Percentiles rank a stretch among this genome's conserved stretches.
Conservation (phyloP, 2,113 vertebrate genomes). For the Rutilus rutilus region DNA sequence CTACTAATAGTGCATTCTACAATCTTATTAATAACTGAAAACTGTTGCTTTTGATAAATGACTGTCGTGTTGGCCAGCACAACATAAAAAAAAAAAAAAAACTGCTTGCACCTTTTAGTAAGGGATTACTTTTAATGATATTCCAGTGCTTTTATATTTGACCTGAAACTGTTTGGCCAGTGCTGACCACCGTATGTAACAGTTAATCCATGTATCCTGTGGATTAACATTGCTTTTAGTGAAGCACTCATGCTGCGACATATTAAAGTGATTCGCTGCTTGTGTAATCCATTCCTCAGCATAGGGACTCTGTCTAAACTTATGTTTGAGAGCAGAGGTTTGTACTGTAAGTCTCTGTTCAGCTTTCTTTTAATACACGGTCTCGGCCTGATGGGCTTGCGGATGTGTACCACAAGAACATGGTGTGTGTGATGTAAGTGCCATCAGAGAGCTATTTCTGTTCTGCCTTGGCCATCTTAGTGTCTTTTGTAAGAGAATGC, state of each 20-base stretch:
- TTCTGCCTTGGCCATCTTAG: not conserved
- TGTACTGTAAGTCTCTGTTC: not conserved
- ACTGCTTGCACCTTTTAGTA: not conserved
- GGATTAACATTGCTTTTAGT: slow-evolving; percentile 19
- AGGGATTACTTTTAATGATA: not conserved
- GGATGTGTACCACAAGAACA: not conserved
- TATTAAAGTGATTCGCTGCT: slow-evolving; percentile 9
- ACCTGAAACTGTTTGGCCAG: not conserved
- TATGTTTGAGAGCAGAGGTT: not conserved
- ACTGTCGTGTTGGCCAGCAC: not conserved
- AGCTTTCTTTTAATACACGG: not conserved
- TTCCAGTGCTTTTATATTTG: not conserved
- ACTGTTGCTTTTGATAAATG: not conserved
- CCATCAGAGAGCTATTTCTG: slow-evolving; percentile 12
- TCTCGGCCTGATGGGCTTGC: slow-evolving; percentile 22
- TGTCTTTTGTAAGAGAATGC: not conserved
- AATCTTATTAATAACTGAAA: not conserved
- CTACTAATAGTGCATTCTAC: not conserved
- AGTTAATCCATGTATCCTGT: not conserved
- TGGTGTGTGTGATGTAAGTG: slow-evolving; percentile 40
- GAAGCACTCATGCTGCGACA: not conserved
- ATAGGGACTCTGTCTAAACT: not conserved
- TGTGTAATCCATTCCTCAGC: not conserved
- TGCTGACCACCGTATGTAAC: not conserved
- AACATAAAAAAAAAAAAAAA: not conserved